These are phyloP conservation scores for Eciton burchellii DNA, from an alignment of 1,140 invertebrate genomes.

Conservation along the genomic window DNA sequence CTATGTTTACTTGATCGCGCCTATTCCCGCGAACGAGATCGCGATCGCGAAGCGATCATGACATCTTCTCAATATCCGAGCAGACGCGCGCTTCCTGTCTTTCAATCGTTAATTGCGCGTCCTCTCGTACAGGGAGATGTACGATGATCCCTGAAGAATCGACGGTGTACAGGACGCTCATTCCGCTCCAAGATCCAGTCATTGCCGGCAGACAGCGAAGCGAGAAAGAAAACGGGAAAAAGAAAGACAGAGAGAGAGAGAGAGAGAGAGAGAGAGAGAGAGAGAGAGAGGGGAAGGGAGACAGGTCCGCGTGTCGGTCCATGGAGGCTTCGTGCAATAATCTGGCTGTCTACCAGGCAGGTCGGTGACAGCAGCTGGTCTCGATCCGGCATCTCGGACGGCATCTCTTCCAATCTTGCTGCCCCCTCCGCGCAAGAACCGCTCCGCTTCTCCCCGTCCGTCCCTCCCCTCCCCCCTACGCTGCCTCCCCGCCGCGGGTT, in stretches of 20 bases:
- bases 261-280: too few species aligned
- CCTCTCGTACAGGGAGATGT: too few species aligned
- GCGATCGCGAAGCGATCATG: too few species aligned
- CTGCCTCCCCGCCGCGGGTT: too few species aligned
- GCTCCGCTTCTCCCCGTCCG: constrained; percentile 44
- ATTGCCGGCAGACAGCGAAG: constrained; percentile 23
- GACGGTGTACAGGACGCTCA: background rate
- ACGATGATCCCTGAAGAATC: too few species aligned
- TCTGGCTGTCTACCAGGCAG: constrained; percentile 68
- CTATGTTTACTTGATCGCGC: constrained; percentile 31
- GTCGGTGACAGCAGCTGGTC: constrained; percentile 75
- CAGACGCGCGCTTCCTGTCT: too few species aligned
- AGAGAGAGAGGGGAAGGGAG: too few species aligned
- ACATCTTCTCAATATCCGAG: too few species aligned
- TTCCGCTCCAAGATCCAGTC: constrained; percentile 8
- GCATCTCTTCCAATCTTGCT: constrained; percentile 48
- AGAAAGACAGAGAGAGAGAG: too few species aligned
- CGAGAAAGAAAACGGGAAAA: too few species aligned
- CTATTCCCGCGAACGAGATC: background rate
- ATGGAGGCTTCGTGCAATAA: constrained; percentile 51
- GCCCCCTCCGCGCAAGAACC: constrained; percentile 46
- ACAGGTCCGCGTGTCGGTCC: too few species aligned
- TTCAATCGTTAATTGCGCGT: too few species aligned
- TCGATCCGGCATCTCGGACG: constrained; percentile 67
- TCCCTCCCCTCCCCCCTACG: constrained; percentile 21